Evolutionary conservation across 2,797 vertebrate genomes (phyloP).

Genomic region (Poeciliopsis gracilis): DNA sequence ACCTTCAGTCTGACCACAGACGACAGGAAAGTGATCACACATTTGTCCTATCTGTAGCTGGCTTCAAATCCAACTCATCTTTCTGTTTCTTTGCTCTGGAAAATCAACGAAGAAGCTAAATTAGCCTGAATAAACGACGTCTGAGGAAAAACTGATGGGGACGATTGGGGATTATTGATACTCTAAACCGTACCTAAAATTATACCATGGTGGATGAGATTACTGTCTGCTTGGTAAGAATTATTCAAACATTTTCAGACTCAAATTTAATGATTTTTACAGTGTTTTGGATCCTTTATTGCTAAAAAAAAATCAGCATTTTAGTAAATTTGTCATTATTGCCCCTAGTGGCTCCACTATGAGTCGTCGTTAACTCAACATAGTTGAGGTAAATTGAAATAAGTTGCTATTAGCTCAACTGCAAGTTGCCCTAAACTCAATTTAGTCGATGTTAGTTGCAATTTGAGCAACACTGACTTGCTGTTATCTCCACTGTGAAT

Average conservation of each 20-base stretch:
- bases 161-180: neutral
- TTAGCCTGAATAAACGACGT: constrained; percentile 20
- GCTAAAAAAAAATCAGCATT: neutral
- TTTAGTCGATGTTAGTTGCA: neutral
- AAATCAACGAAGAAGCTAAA: constrained; percentile 37
- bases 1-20: constrained; percentile 66
- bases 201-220: neutral
- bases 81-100: constrained; percentile 27
- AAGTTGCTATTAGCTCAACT: neutral
- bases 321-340: too few relatives aligned
- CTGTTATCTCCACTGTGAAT: neutral
- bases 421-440: neutral
- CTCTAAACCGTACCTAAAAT: neutral
- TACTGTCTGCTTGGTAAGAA: neutral
- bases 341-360: neutral
- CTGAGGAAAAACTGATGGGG: neutral
- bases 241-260: neutral
- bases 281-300: neutral
- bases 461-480: neutral
- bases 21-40: constrained; percentile 34
- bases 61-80: constrained; percentile 34
- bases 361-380: neutral
- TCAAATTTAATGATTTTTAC: neutral
- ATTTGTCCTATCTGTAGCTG: constrained; percentile 8
- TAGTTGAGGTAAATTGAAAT: neutral